A percentile compares a stretch with the other conserved stretches of the same genome.
These are phyloP conservation scores for Gavia stellata DNA, from an alignment of 2,113 vertebrate species.

Conservation along the genomic window DNA sequence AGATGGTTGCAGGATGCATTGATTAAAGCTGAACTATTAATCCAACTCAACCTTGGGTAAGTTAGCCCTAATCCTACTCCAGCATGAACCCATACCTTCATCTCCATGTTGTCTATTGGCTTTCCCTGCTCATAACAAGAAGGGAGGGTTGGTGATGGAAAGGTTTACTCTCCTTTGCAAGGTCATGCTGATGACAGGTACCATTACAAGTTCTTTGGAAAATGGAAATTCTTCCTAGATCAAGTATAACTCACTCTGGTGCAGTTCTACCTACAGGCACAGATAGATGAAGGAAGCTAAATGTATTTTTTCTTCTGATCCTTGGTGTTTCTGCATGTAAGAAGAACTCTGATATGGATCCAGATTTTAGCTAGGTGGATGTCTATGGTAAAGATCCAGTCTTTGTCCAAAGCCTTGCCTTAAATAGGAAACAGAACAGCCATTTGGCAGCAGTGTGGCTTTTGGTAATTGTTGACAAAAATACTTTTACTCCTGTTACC, in stretches of 20 bases:
- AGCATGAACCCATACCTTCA: neutral
- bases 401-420: neutral
- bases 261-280: neutral
- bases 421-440: neutral
- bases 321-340: neutral
- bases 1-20: neutral
- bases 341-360: neutral
- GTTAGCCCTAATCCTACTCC: neutral
- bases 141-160: neutral
- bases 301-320: neutral
- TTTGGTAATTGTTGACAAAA: neutral
- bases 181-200: neutral
- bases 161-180: neutral
- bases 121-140: neutral
- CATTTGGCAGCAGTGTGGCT: neutral
- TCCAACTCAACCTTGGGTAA: neutral
- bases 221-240: neutral
- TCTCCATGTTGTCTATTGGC: neutral
- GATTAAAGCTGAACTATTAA: neutral
- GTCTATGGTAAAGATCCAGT: neutral
- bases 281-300: neutral
- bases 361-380: neutral
- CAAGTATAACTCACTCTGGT: neutral
- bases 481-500: neutral
- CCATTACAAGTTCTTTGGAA: neutral